Evolutionary conservation across 2,113 vertebrate species (phyloP), one percentile per base, ranked within the genome.

Genomic region (Callopanchax toddi): DNA sequence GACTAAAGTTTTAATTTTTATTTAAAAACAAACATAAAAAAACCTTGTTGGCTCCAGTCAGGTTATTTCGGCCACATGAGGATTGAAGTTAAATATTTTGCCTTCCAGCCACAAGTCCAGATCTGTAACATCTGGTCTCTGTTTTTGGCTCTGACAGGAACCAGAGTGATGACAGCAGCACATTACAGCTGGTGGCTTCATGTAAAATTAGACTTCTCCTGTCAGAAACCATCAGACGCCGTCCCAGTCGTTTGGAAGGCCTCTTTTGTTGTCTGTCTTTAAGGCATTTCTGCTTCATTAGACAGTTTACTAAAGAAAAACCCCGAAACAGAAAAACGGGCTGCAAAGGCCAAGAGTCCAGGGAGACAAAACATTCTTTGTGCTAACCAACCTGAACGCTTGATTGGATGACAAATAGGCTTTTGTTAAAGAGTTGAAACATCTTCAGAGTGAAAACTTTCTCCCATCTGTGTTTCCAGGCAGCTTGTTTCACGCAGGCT

Each of bases 241-340:
- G 29, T 55, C 43, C 6, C 29, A 9, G 52, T 56, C 22, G 64
- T 74, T 57, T 48, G 34, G 21, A 40, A 11, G 42, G 34, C 36
- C 67, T 39, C 9, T 42, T 58, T 32, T 34, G 17, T 32, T 25
- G 59, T 11, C 46, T 61, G 67, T 54, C 57, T 80, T 74, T 32
- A 22, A 71, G 70, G 56, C 70, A 26, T 80, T 71, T 66, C 71
- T 66, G 60, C 82, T 72, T 72, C 71, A 61, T 74, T 71, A 67
- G 58, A 59, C 10, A 0, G 6, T 53, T 71, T 34, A 36, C 50
- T 61, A 42, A 45, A 21, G 17, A 11, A 51, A 20, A 45, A 48
- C 40, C 44, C 18, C 17, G 60, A 39, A 44, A 32, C 21, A 29
- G 18, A 57, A 4, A 26, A 18, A 29, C 17, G 29, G 57, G 11